These are phyloP conservation scores for Meteorus colon DNA, from an alignment of 2,888 invertebrate genomes.

Conservation along the genomic window DNA sequence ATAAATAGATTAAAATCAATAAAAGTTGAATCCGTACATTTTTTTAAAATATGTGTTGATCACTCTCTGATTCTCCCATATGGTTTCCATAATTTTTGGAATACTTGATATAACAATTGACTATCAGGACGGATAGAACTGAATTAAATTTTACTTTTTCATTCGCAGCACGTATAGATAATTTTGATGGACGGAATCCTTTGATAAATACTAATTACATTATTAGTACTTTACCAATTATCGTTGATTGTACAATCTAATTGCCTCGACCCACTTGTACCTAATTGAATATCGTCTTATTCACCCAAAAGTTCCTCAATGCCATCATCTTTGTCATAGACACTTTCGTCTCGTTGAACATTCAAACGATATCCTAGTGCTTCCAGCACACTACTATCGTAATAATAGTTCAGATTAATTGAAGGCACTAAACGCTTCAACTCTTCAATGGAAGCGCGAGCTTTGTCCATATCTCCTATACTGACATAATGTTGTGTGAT, in stretches of 20 bases:
- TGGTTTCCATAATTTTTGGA: neutral
- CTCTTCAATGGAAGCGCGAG: slow-evolving; percentile 66
- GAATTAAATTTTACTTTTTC: neutral
- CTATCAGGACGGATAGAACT: neutral
- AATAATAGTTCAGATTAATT: slow-evolving; percentile 69
- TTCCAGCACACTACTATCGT: slow-evolving; percentile 64
- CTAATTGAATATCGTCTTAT: slow-evolving; percentile 48
- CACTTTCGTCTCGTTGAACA: slow-evolving; percentile 63
- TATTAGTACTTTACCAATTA: slow-evolving; percentile 12
- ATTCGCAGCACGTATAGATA: slow-evolving; percentile 31
- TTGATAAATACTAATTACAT: neutral
- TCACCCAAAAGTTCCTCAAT: slow-evolving; percentile 70
- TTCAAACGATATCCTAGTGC: slow-evolving; percentile 67
- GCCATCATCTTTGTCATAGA: slow-evolving; percentile 66
- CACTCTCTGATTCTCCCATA: neutral
- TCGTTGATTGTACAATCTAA: neutral
- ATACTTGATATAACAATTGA: neutral
- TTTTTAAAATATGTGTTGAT: slow-evolving; percentile 43
- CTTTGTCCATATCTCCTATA: slow-evolving; percentile 66
- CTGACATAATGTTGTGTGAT: slow-evolving; percentile 68
- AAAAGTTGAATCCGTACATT: slow-evolving; percentile 56
- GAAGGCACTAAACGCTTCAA: slow-evolving; percentile 68
- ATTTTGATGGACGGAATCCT: slow-evolving; percentile 54
- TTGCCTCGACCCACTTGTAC: neutral
- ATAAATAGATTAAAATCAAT: slow-evolving; percentile 52